phyloP scores from a whole-genome alignment of 2,888 invertebrate genomes.

The Notodonta dromedarius region DNA sequence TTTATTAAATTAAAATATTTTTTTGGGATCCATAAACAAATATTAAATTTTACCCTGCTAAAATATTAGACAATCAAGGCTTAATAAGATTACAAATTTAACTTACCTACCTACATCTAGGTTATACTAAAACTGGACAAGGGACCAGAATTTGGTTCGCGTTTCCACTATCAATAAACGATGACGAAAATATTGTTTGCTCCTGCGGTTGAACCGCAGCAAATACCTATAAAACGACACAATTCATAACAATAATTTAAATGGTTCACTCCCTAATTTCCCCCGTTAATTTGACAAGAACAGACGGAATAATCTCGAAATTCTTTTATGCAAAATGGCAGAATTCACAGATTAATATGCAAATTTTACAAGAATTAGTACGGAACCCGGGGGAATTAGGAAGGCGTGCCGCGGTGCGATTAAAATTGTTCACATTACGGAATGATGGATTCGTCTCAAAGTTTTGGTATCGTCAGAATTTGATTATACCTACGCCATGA shows the following conservation, averaged over 20 bases:
- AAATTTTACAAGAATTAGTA: conserved; percentile 17
- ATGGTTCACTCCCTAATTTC: not conserved
- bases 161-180: no score
- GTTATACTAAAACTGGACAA: no score
- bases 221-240: not conserved
- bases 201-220: no score
- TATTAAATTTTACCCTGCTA: no score
- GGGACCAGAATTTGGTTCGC: no score
- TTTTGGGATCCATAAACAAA: no score
- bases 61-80: no score
- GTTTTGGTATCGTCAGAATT: not conserved
- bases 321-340: conserved; percentile 4
- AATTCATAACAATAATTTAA: not conserved
- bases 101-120: no score
- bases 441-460: conserved; percentile 4
- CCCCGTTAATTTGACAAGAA: not conserved
- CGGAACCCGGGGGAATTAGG: conserved; percentile 9
- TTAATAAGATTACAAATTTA: no score
- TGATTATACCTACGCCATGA: no score
- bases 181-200: no score
- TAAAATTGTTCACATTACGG: conserved; percentile 10
- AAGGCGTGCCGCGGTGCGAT: conserved; percentile 9
- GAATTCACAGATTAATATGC: conserved; percentile 14
- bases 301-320: not conserved
- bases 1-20: no score